Percentiles rank a stretch among this genome's conserved stretches.
Conservation (phyloP, 2,113 vertebrate genomes). For the Eulemur macaco region DNA sequence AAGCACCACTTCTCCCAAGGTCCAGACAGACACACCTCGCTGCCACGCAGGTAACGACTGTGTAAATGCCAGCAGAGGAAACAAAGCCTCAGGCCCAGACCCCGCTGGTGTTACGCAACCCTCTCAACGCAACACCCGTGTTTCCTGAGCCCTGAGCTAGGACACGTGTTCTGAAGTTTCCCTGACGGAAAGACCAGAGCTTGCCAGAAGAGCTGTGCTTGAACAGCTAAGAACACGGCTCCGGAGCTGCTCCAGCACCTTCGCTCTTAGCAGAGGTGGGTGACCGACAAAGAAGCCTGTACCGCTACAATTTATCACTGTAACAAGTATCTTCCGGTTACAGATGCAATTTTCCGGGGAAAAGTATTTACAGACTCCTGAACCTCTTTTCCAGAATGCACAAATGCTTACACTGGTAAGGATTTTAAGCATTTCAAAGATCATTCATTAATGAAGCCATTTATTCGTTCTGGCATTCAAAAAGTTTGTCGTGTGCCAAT, state of each 20-base stretch:
- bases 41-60: not conserved
- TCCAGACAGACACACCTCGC: not conserved
- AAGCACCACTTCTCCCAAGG: not conserved
- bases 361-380: not conserved
- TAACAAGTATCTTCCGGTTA: not conserved
- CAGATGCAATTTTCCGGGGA: not conserved
- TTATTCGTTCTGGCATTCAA: not conserved
- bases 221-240: not conserved
- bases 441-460: not conserved
- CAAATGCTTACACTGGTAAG: not conserved
- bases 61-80: not conserved
- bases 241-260: not conserved
- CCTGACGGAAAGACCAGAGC: not conserved
- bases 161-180: not conserved
- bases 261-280: not conserved
- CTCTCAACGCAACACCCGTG: not conserved
- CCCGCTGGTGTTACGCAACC: no score
- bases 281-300: not conserved
- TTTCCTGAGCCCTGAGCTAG: not conserved
- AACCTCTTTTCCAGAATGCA: not conserved
- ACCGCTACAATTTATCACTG: not conserved
- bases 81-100: not conserved
- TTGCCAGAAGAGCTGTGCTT: not conserved
- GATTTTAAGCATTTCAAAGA: no score
- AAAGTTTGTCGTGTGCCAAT: not conserved